phyloP scores from a whole-genome alignment of 1,140 invertebrate genomes.

The Apolygus lucorum region DNA sequence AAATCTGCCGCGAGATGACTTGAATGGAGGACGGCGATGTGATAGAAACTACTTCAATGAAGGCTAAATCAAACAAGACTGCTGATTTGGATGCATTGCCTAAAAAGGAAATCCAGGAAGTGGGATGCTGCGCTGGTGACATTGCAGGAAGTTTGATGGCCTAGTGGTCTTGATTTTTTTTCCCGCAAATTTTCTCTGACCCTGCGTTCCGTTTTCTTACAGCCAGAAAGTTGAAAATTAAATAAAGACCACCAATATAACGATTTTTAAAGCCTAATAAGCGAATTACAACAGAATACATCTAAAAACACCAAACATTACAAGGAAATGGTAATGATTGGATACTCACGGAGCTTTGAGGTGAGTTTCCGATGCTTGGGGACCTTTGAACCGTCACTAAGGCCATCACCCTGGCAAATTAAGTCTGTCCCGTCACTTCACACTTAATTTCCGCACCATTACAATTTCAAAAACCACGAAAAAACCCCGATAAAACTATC shows the following conservation, averaged over 20 bases:
- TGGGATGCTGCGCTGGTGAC: neutral
- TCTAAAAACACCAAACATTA: neutral
- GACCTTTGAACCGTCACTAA: constrained; percentile 61
- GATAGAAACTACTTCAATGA: too few species aligned
- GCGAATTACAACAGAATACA: too few species aligned
- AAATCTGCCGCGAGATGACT: too few species aligned
- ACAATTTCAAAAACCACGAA: neutral
- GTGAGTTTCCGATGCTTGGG: constrained; percentile 56
- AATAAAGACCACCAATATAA: neutral
- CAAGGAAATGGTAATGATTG: neutral
- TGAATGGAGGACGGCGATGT: too few species aligned
- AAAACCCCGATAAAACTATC: neutral
- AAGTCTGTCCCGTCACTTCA: neutral
- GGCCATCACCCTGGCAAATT: constrained; percentile 44
- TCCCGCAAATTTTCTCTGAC: neutral
- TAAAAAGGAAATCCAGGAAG: neutral
- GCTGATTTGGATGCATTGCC: neutral
- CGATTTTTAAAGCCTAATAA: too few species aligned
- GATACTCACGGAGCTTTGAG: constrained; percentile 49
- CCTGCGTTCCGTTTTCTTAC: neutral
- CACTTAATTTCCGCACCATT: neutral
- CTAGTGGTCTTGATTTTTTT: neutral
- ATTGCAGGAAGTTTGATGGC: neutral
- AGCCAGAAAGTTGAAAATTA: neutral
- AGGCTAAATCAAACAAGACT: too few species aligned